Base-by-base conservation (phyloP, 2,888 invertebrate genomes). In the Cybosia mesomella region DNA sequence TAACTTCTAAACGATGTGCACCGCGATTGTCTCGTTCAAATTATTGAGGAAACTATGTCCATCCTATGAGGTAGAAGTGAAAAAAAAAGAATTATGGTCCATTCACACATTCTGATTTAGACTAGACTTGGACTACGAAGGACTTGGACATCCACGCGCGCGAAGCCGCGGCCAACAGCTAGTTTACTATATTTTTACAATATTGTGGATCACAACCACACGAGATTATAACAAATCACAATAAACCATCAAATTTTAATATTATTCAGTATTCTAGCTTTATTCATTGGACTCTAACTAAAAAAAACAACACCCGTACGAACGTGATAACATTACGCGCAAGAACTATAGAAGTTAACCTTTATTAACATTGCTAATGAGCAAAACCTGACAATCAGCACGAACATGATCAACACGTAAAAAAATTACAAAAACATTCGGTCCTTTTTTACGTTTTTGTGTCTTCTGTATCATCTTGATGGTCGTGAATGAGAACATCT, bases 281-380 rank as follows among this genome's bases (percentile, higher is more conserved):
- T 3, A 54, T 11, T 54, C 13, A 55, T 2, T n/a, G 22, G 28
- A 28, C 5, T 28, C 32, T 58, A 62, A n/a, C n/a, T 58, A 57
- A 18, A 62, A 36, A 54, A 72, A 63, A 54, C 59, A 75, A 79
- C 82, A 81, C 61, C 82, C 84, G 80, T 83, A 81, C 36, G 61
- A 49, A 55, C 72, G 67, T 76, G 58, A 57, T 65, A 72, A 72
- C 65, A 79, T 81, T 82, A 83, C 74, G 67, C 75, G 73, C 67
- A 78, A 67, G 69, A 78, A 76, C 73, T 77, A 75, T 68, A 74
- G 73, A 68, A 77, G 84, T 85, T 81, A 85, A 58, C 58, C 84
- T 85, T 77, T 73, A 67, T 53, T 74, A 81, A 85, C 87, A 82
- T 84, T 82, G 75, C 70, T 82, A 84, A 87, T 82, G 83, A 82